Percentiles rank a stretch among this genome's conserved stretches.
Conservation (phyloP, 2,797 vertebrate species). For the Dicrostonyx torquatus region DNA sequence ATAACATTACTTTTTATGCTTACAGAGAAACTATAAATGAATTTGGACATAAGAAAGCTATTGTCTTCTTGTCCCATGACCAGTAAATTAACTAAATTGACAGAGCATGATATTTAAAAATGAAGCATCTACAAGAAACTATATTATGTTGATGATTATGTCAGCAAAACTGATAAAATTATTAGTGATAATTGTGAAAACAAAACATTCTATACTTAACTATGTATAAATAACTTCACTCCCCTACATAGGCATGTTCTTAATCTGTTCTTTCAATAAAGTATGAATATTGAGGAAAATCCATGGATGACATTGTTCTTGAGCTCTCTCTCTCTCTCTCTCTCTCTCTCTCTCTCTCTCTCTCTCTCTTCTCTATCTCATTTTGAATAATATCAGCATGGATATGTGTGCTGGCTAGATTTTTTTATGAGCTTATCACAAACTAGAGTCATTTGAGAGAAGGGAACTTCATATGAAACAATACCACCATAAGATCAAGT, state of each 20-base stretch:
- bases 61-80: neutral
- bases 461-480: neutral
- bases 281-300: neutral
- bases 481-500: neutral
- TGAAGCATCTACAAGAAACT: neutral
- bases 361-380: too few relatives aligned
- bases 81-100: neutral
- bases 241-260: neutral
- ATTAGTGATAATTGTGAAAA: neutral
- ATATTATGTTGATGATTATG: neutral
- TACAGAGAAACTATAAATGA: neutral
- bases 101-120: neutral
- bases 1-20: neutral
- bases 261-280: neutral
- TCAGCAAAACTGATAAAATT: neutral
- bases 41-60: neutral
- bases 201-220: neutral
- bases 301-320: neutral
- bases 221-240: neutral
- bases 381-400: neutral
- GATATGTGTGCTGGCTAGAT: neutral
- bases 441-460: neutral
- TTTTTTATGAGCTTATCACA: neutral
- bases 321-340: neutral
- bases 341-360: too few relatives aligned